Evolutionary conservation across 2,888 invertebrate genomes (phyloP), one percentile per base, ranked within the genome.

Genomic region (Volucella bombylans): DNA sequence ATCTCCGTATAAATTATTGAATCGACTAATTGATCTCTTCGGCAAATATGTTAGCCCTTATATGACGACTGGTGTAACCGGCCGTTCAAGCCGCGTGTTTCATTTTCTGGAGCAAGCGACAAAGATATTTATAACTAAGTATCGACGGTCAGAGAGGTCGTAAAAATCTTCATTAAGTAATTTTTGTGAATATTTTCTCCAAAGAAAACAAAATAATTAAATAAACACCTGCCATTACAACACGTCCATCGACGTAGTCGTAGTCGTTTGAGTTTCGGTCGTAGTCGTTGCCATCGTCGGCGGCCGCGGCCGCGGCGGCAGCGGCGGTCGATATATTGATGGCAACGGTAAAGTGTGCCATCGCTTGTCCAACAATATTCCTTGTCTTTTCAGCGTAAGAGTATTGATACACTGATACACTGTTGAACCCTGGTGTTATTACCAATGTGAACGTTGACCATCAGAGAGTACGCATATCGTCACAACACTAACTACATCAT

Each of bases 191-290:
- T 81, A 80, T 72, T 80, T 81, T 72, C 85, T 43, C 59, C 61
- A 73, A 73, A 77, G 77, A 73, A 78, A 79, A 69, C 68, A 68
- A 86, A 86, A 82, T 82, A 82, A 86, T 82, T 86, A 82, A 86
- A 82, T 86, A 86, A 82, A 86, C 86, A 86, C 86, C 86, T 86
- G 86, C 81, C 78, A 72, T 73, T 73, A 85, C 76, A 85, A 68
- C 80, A 81, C 54, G 74, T 69, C 71, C 74, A 14, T 49, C 39
- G n/a, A 6, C 31, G 31, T 57, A 61, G 15, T 59, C 15, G 65
- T 43, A 2, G 57, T 23, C 8, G 55, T 49, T 41, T 23, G 57
- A 11, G 50, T 55, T 43, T 10, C 14, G 43, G 41, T 52, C 9
- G 61, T n/a, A n/a, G 69, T 54, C 14, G 38, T 43, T 18, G 43